phyloP scores from a whole-genome alignment of 2,113 vertebrate genomes.

The Hiodon tergisus region DNA sequence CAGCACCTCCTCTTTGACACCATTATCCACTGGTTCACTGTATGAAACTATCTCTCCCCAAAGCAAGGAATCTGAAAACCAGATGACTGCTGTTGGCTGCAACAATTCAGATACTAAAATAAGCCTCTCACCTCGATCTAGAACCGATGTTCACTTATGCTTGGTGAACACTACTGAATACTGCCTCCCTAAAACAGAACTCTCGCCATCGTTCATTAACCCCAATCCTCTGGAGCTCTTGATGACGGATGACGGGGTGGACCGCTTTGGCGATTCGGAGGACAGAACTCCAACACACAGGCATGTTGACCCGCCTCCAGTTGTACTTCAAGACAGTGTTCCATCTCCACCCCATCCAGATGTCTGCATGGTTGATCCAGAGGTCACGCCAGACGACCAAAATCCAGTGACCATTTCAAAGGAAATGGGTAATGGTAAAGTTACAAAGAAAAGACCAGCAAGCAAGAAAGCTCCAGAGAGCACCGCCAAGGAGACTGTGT shows the following conservation, averaged over 20 bases:
- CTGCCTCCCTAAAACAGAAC: slow-evolving; percentile 88
- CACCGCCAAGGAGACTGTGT: slow-evolving; percentile 72
- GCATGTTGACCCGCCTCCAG: slow-evolving; percentile 80
- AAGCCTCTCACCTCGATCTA: slow-evolving; percentile 60
- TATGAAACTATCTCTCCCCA: slow-evolving; percentile 44
- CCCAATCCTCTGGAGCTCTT: slow-evolving; percentile 94
- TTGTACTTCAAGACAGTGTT: slow-evolving; percentile 75
- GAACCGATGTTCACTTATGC: slow-evolving; percentile 84
- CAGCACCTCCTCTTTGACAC: slow-evolving; percentile 6
- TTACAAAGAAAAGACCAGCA: slow-evolving; percentile 83
- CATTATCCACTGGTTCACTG: slow-evolving; percentile 36
- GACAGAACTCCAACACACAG: slow-evolving; percentile 87
- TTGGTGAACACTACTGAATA: slow-evolving; percentile 90
- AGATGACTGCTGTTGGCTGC: slow-evolving; percentile 44
- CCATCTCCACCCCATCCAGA: slow-evolving; percentile 83
- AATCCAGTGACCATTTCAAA: slow-evolving; percentile 76
- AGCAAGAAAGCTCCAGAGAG: slow-evolving; percentile 61
- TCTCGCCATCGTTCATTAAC: slow-evolving; percentile 95
- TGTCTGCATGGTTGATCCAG: slow-evolving; percentile 94
- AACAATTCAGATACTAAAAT: slow-evolving; percentile 54
- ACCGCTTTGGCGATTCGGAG: slow-evolving; percentile 93
- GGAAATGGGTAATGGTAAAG: slow-evolving; percentile 77
- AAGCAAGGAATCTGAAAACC: slow-evolving; percentile 48
- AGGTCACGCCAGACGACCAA: slow-evolving; percentile 78
- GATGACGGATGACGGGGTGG: slow-evolving; percentile 88